These are phyloP conservation scores for Phocides pigmalion DNA, from an alignment of 1,140 invertebrate species.

Conservation along the genomic window DNA sequence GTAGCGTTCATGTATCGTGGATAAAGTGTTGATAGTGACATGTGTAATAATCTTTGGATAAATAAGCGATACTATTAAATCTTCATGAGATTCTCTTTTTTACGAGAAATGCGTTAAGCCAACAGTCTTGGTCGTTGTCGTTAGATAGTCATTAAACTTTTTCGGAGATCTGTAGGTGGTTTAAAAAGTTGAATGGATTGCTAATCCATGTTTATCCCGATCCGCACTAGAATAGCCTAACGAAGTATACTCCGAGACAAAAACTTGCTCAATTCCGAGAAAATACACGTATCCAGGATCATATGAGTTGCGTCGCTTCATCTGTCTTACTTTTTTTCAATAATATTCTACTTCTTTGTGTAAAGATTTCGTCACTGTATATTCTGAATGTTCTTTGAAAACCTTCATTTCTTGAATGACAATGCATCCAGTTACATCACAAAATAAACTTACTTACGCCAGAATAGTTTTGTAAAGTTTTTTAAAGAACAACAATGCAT, in stretches of 20 bases:
- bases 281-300: background rate
- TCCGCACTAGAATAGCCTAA: background rate
- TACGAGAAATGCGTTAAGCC: too few species aligned
- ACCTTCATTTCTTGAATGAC: conserved; percentile 22
- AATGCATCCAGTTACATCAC: conserved; percentile 30
- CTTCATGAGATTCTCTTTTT: too few species aligned
- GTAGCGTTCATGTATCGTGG: too few species aligned
- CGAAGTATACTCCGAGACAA: background rate
- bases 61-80: too few species aligned
- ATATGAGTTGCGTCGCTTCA: background rate
- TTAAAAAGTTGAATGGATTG: background rate
- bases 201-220: too few species aligned
- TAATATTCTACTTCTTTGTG: background rate
- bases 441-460: conserved; percentile 27
- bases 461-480: conserved; percentile 30
- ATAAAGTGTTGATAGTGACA: too few species aligned
- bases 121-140: too few species aligned
- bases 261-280: background rate
- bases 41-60: too few species aligned
- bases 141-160: background rate
- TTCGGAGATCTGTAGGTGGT: background rate
- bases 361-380: background rate
- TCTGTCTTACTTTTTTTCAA: background rate
- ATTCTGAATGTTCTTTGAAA: background rate
- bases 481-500: conserved; percentile 34